Evolutionary conservation across 2,888 invertebrate genomes (phyloP).

Genomic region (Cantharis nigra): DNA sequence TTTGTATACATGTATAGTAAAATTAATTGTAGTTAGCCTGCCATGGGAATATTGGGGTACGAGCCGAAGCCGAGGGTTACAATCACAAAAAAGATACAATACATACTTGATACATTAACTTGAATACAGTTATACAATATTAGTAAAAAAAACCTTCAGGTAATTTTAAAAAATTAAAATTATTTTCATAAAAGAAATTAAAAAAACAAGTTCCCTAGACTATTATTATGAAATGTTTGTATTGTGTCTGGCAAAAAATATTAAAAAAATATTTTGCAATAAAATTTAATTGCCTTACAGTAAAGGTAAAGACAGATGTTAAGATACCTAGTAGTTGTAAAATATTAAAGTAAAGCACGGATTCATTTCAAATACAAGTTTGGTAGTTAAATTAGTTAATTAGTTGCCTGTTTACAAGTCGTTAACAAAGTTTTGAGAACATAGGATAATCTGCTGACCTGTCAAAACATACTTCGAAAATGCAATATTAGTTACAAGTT

Average conservation of each 20-base stretch:
- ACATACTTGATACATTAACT: too few relatives aligned
- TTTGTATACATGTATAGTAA: too few relatives aligned
- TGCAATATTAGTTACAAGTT: slow-evolving; percentile 26
- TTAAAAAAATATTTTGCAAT: background rate
- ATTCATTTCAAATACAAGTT: slow-evolving; percentile 18
- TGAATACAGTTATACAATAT: too few relatives aligned
- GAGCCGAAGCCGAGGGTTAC: too few relatives aligned
- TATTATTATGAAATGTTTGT: too few relatives aligned
- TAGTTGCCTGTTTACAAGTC: slow-evolving; percentile 47
- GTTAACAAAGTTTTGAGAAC: slow-evolving; percentile 36
- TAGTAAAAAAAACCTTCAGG: too few relatives aligned
- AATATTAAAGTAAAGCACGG: slow-evolving; percentile 16
- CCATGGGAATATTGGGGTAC: too few relatives aligned
- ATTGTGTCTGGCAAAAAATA: background rate
- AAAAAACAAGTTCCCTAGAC: too few relatives aligned
- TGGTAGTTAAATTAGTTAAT: slow-evolving; percentile 42
- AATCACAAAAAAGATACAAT: too few relatives aligned
- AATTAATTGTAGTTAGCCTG: too few relatives aligned
- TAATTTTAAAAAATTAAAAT: too few relatives aligned
- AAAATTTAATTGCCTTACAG: background rate
- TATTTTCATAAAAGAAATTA: too few relatives aligned
- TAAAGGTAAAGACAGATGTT: background rate
- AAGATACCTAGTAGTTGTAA: background rate
- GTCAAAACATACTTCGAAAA: slow-evolving; percentile 19
- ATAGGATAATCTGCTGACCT: slow-evolving; percentile 25